Evolutionary conservation across 92 coral and sea anemone species (phyloP).

Genomic region (Paragorgia papillata): DNA sequence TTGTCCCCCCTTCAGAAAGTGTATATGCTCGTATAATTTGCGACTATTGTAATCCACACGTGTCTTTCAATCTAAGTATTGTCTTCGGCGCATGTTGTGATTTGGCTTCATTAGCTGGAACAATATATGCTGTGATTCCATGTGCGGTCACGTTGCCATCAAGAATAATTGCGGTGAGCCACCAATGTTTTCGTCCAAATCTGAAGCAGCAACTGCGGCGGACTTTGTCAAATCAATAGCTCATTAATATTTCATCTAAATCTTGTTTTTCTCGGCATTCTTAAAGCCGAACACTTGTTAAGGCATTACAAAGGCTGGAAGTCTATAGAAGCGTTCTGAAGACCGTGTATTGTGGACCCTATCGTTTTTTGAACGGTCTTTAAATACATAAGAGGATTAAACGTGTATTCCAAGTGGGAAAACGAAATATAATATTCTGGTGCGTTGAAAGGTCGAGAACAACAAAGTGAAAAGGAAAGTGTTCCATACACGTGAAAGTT

Average conservation of each 20-base stretch:
- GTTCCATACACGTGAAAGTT: no score
- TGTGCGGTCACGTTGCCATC: background rate
- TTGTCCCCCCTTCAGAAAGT: no score
- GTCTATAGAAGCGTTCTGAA: background rate
- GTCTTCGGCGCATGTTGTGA: background rate
- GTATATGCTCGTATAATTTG: background rate
- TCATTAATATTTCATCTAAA: constrained; percentile 38
- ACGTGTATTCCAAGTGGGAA: background rate
- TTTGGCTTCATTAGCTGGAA: background rate
- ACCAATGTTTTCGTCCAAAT: constrained; percentile 3
- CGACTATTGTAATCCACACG: background rate
- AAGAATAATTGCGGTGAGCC: constrained; percentile 26
- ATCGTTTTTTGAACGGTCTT: background rate
- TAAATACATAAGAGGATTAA: background rate
- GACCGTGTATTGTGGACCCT: background rate
- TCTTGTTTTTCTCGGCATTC: constrained; percentile 36
- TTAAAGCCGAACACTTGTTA: background rate
- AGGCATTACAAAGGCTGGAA: background rate
- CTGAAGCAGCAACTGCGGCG: constrained; percentile 22
- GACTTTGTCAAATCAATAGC: background rate
- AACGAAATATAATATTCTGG: no score
- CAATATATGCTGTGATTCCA: background rate
- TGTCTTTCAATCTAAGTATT: background rate
- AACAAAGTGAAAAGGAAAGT: no score
- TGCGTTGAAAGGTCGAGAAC: no score